phyloP scores from a whole-genome alignment of 1,140 invertebrate species.

The Drosophila tropicalis region DNA sequence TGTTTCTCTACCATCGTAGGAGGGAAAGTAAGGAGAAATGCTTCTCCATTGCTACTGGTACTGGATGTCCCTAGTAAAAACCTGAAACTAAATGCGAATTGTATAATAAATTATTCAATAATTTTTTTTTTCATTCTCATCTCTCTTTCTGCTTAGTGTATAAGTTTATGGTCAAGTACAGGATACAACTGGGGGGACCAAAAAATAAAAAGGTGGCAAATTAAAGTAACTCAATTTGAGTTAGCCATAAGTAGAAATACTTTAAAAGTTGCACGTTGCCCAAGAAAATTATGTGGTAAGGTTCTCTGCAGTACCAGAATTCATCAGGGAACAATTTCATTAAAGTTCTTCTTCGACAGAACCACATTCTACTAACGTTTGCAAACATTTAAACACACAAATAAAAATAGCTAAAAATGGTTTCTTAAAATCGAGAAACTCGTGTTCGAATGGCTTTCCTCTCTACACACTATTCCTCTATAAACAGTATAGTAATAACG shows the following conservation, averaged over 20 bases:
- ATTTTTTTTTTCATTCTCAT: not conserved
- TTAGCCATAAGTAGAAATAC: conserved; percentile 2
- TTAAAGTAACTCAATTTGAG: conserved; percentile 3
- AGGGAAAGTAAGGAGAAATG: not conserved
- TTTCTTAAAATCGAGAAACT: too few relatives aligned
- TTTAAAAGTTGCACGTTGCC: not conserved
- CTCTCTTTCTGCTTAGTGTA: not conserved
- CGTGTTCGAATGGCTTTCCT: too few relatives aligned
- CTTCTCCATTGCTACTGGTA: not conserved
- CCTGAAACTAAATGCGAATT: conserved; percentile 27
- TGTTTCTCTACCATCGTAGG: not conserved
- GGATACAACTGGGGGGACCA: too few relatives aligned
- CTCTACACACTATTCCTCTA: too few relatives aligned
- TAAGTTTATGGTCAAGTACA: conserved; percentile 12
- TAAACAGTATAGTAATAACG: too few relatives aligned
- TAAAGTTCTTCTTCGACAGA: too few relatives aligned
- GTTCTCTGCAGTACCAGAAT: too few relatives aligned
- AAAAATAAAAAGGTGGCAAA: not conserved
- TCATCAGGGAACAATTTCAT: too few relatives aligned
- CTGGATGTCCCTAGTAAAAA: conserved; percentile 21
- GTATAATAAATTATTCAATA: conserved; percentile 23
- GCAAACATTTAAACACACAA: too few relatives aligned
- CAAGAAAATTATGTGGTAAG: not conserved
- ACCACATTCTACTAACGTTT: too few relatives aligned
- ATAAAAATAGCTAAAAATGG: too few relatives aligned